These are phyloP conservation scores for Sesia apiformis DNA, from an alignment of 2,888 invertebrate genomes.

Conservation along the genomic window DNA sequence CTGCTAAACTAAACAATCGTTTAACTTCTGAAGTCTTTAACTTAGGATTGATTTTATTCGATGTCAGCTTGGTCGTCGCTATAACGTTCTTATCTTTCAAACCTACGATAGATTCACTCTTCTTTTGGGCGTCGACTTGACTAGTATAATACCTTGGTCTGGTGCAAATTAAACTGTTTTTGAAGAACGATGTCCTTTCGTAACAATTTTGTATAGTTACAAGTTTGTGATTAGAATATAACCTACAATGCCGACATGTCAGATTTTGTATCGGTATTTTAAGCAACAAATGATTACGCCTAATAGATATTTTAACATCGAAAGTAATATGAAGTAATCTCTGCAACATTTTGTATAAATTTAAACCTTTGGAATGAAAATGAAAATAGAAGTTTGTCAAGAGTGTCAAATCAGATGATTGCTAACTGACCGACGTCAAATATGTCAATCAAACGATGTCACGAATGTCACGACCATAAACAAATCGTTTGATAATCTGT, in stretches of 20 bases:
- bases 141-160: conserved; percentile 47
- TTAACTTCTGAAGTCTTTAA: conserved; percentile 71
- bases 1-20: conserved; percentile 73
- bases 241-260: conserved; percentile 56
- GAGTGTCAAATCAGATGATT: too few species aligned
- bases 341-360: conserved; percentile 47
- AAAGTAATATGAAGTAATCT: conserved; percentile 45
- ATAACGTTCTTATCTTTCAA: conserved; percentile 34
- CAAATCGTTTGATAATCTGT: too few species aligned
- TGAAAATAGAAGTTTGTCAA: neutral
- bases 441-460: too few species aligned
- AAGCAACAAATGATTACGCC: conserved; percentile 36
- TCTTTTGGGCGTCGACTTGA: conserved; percentile 53
- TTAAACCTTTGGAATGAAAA: conserved; percentile 6
- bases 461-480: too few species aligned
- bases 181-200: conserved; percentile 38
- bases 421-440: too few species aligned
- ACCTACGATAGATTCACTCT: conserved; percentile 32
- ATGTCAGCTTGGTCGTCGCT: conserved; percentile 13
- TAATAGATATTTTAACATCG: conserved; percentile 44
- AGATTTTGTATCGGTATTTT: conserved; percentile 26
- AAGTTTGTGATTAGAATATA: conserved; percentile 46
- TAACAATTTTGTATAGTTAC: conserved; percentile 32
- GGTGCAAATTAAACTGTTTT: conserved; percentile 34
- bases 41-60: conserved; percentile 59